Conservation (phyloP, 2,888 invertebrate species). For the Yponomeuta sedellus region DNA sequence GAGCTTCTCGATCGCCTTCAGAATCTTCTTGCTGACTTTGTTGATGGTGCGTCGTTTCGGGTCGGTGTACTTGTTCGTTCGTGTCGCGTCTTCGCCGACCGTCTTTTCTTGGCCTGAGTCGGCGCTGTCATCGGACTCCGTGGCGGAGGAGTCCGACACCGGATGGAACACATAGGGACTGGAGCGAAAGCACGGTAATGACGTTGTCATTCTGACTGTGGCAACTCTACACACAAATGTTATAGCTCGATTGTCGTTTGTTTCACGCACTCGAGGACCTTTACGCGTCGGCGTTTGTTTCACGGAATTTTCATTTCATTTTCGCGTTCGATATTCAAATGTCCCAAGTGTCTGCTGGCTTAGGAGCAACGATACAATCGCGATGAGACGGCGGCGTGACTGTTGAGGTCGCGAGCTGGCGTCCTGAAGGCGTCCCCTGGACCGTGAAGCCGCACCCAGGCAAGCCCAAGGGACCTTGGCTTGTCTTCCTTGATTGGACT, state of each 20-base stretch:
- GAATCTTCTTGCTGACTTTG: conserved; percentile 69
- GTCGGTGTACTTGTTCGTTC: conserved; percentile 51
- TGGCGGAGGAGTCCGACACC: conserved; percentile 63
- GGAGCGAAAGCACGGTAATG: conserved; percentile 48
- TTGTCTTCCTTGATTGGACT: conserved; percentile 36
- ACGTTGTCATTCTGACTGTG: not conserved
- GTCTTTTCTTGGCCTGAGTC: conserved; percentile 61
- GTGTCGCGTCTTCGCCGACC: conserved; percentile 37
- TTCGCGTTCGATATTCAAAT: not conserved
- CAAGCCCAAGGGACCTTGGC: conserved; percentile 61
- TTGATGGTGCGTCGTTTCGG: conserved; percentile 69
- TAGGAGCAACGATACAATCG: not conserved
- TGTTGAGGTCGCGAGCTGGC: conserved; percentile 39
- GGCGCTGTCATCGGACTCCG: conserved; percentile 63
- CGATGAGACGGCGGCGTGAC: conserved; percentile 48
- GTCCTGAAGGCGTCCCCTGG: conserved; percentile 36
- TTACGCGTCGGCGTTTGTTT: not conserved
- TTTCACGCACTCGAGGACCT: not conserved
- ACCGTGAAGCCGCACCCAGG: conserved; percentile 57
- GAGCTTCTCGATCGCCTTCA: conserved; percentile 62
- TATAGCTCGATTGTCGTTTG: not conserved
- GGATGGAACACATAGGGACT: conserved; percentile 66
- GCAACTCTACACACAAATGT: not conserved
- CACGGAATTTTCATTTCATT: not conserved
- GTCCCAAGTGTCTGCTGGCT: not conserved